Conservation (phyloP, 2,797 vertebrate genomes). For the Emys orbicularis region DNA sequence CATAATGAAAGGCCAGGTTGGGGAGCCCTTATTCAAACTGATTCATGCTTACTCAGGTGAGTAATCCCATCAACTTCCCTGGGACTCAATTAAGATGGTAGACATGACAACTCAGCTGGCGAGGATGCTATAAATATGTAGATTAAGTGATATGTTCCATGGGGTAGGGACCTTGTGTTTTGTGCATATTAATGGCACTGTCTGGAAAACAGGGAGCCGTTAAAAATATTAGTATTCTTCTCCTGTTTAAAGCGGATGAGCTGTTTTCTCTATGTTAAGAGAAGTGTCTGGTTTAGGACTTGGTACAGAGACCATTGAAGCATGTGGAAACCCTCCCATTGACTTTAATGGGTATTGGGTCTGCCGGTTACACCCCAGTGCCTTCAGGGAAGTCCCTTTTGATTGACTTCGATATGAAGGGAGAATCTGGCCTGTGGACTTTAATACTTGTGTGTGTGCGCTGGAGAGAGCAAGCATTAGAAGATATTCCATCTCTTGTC, state of each 20-base stretch:
- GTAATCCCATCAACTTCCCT: background rate
- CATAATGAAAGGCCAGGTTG: background rate
- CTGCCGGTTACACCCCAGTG: background rate
- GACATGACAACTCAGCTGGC: background rate
- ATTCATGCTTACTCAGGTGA: background rate
- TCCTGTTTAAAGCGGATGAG: background rate
- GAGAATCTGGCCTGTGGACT: background rate
- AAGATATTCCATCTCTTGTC: conserved; percentile 25
- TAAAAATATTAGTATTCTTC: background rate
- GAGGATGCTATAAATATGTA: background rate
- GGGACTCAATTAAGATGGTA: background rate
- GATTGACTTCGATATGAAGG: background rate
- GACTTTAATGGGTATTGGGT: background rate
- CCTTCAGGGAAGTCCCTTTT: background rate
- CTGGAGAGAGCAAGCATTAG: background rate
- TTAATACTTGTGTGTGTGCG: background rate
- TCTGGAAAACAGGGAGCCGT: background rate
- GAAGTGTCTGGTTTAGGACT: background rate
- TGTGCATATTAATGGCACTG: background rate
- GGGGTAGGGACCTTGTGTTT: background rate
- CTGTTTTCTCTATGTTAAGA: background rate
- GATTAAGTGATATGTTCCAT: background rate
- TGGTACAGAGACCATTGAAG: background rate
- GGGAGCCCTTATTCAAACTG: background rate
- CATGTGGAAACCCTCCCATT: accelerated